These are phyloP conservation scores for Salminus brasiliensis DNA, from an alignment of 2,113 vertebrate genomes.

Conservation along the genomic window DNA sequence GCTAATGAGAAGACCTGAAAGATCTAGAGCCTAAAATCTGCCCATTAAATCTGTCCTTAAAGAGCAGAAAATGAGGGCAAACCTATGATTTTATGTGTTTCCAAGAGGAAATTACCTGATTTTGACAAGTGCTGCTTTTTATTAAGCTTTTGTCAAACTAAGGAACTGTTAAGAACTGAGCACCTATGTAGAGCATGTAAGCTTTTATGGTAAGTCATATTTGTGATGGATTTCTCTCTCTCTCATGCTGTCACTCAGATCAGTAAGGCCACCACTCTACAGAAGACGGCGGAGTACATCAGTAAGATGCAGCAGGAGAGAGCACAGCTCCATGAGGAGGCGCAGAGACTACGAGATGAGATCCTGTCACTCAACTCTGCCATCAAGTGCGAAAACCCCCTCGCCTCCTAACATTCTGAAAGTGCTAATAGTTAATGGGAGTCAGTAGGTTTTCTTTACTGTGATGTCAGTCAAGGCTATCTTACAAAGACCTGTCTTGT, in stretches of 20 bases:
- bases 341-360: constrained; percentile 86
- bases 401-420: not conserved
- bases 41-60: too few species aligned
- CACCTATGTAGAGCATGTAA: too few species aligned
- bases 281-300: constrained; percentile 95
- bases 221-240: not conserved
- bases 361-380: constrained; percentile 88
- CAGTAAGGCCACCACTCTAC: constrained; percentile 94
- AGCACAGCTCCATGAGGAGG: constrained; percentile 87
- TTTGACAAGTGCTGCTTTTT: too few species aligned
- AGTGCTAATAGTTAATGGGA: not conserved
- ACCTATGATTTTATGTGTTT: too few species aligned
- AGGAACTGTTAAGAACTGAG: too few species aligned
- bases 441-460: too few species aligned
- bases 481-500: too few species aligned
- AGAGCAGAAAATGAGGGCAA: too few species aligned
- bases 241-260: constrained; percentile 73
- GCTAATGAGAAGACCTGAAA: too few species aligned
- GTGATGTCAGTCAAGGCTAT: not conserved
- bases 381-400: constrained; percentile 84
- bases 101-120: too few species aligned
- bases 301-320: constrained; percentile 95
- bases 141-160: too few species aligned
- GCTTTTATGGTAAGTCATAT: not conserved
- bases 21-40: too few species aligned